phyloP scores from a whole-genome alignment of 2,113 vertebrate species.

The Dolichotis patagonum region DNA sequence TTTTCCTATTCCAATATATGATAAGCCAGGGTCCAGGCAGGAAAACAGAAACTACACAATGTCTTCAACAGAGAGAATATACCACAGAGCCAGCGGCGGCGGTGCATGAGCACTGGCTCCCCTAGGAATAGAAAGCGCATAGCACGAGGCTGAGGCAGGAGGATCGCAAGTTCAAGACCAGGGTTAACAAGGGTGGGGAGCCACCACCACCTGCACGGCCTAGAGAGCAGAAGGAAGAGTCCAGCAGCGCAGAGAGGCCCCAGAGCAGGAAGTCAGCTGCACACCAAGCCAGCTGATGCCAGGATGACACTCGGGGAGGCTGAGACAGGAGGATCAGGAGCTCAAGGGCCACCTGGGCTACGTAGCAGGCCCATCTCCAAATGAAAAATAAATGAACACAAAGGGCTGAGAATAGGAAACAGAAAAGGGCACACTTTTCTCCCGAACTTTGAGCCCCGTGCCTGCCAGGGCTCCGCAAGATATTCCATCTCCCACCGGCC shows the following conservation, averaged over 20 bases:
- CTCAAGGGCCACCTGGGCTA: neutral
- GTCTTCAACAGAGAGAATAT: neutral
- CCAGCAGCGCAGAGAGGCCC: neutral
- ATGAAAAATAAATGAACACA: neutral
- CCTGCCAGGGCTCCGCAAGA: neutral
- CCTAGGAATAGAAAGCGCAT: too few species aligned
- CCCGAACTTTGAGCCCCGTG: neutral
- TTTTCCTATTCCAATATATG: neutral
- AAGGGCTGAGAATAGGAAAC: neutral
- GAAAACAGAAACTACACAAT: neutral
- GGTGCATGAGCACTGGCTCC: neutral
- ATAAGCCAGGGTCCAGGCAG: neutral
- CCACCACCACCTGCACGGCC: neutral
- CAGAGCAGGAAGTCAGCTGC: neutral
- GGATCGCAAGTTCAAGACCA: neutral
- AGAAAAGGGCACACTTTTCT: neutral
- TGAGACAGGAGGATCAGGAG: neutral
- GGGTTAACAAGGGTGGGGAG: neutral
- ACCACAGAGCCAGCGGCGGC: too few species aligned
- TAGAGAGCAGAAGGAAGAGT: neutral
- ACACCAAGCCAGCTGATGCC: neutral
- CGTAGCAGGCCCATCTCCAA: neutral
- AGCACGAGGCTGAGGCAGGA: too few species aligned
- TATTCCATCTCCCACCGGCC: neutral
- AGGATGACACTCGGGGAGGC: neutral